Evolutionary conservation across 92 coral and sea anemone genomes (phyloP), one percentile per base, ranked within the genome.

Genomic region (Porites divaricata): DNA sequence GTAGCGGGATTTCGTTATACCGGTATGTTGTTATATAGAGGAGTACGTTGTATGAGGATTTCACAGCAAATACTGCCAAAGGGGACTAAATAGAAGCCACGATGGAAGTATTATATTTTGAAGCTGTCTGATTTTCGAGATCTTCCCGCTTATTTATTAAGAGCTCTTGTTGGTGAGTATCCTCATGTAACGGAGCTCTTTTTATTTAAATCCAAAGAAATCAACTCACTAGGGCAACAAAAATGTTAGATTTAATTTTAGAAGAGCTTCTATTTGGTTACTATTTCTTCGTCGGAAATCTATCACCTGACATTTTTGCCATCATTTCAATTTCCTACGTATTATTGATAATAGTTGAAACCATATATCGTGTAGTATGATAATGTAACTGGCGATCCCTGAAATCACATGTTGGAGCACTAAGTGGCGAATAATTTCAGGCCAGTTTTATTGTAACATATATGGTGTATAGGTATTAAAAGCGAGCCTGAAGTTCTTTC

Each of bases 381-480:
- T 45, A 26, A 15, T 1, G 45, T 14, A n/a, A 15, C 13, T 9
- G 13, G n/a, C 6, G 20, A 50, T 14, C 45, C 24, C 8, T 78
- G 11, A 8, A 23, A 70, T 28, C 49, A n/a, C 15, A 56, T 51
- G 9, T 52, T 4, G 15, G 14, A 5, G 25, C 13, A 20, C 7
- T 4, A 4, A 35, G 45, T 68, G 19, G 13, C 15, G 56, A 15
- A 11, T 21, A 70, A 24, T 8, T 62, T 82, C 63, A 82, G 51
- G 71, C 64, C 24, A 26, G 28, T 20, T 73, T 76, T 25, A 94
- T 85, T 10, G 90, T 87, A 2, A 88, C 76, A 61, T 86, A 61
- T 86, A 90, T 7, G 91, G 89, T 22, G 98, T 96, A 80, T 96
- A 96, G 14, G 99, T 91, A 85, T 93, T 91, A 56, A 96, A 96